These are phyloP conservation scores for Tachina grossa DNA, from an alignment of 2,888 invertebrate genomes.

Conservation along the genomic window DNA sequence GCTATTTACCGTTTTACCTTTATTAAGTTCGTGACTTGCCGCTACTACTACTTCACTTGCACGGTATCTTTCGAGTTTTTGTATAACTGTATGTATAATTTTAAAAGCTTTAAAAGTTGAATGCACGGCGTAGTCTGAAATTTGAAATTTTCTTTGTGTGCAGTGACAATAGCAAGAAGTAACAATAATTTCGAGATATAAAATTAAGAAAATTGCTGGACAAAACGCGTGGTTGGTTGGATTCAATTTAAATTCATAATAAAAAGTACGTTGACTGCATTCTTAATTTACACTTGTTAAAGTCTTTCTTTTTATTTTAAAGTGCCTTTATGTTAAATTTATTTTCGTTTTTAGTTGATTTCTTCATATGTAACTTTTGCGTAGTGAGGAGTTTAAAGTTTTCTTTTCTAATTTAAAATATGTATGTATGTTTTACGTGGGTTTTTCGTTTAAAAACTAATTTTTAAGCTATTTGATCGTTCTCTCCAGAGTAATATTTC, in stretches of 20 bases:
- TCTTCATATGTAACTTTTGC: background rate
- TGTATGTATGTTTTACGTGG: too few species aligned
- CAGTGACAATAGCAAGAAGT: slow-evolving; percentile 4
- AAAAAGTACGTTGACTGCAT: slow-evolving; percentile 69
- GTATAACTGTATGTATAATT: slow-evolving; percentile 20
- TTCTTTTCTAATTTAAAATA: background rate
- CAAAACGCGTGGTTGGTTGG: slow-evolving; percentile 42
- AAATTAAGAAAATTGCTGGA: slow-evolving; percentile 35
- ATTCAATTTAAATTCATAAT: slow-evolving; percentile 62
- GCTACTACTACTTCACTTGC: slow-evolving; percentile 33
- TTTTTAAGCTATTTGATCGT: too few species aligned
- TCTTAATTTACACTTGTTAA: slow-evolving; percentile 40
- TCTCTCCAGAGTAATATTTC: too few species aligned
- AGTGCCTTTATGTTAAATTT: slow-evolving; percentile 9
- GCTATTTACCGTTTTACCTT: slow-evolving; percentile 45
- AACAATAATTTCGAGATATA: slow-evolving; percentile 10
- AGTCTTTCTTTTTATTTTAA: slow-evolving; percentile 11
- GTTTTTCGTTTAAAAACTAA: too few species aligned
- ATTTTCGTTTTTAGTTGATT: background rate
- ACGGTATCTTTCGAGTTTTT: slow-evolving; percentile 12
- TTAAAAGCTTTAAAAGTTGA: slow-evolving; percentile 16
- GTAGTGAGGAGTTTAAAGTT: background rate
- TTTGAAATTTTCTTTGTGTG: slow-evolving; percentile 30
- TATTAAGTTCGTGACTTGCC: slow-evolving; percentile 36
- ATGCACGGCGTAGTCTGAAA: background rate